Base-by-base conservation (phyloP, 1,140 invertebrate species). In the Aricia agestis region DNA sequence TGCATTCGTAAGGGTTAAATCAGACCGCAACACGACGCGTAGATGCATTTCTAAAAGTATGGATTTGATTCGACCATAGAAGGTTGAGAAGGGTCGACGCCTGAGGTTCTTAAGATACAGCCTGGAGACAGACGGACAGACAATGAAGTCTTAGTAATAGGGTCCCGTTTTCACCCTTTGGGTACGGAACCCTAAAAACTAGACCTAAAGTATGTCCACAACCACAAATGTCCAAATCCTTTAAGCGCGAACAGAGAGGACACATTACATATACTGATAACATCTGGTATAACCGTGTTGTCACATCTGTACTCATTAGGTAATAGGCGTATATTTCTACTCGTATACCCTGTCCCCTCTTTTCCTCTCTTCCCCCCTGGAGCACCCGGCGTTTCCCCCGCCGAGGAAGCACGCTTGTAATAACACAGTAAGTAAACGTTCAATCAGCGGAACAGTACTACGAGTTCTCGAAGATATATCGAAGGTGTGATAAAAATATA, bases 401-500 rank as follows among this genome's bases (percentile, higher is more conserved):
- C 11, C 17, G 18, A 25, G 59, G 59, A 19, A 63, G 6, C 59
- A 11, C 59, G 59, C 59, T 19, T 63, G 59, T 63, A 63, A 57
- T 25, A 42, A 36, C 18, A 19, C 31, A 72, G 68, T 70, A 68
- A 72, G 74, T 66, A 70, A 68, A 72, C 66, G 18, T 71, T 72
- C 68, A 72, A 75, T 75, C 66, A 70, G 66, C 19, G 41, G 18
- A 36, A 41, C 68, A 68, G 58, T 72, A 72, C 74, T 18, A 72
- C 66, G 13, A 31, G 66, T 69, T 41, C n/a, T 67, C 13, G 36
- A 25, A 36, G 17, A 25, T 25, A 25, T 25, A 25, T 69, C 31
- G 7, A 59, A 25, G 25, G 1, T 25, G 25, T 25, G 25, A 0
- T 25, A 25, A 25, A 25, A 25, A 3, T 25, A 3, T 25, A 0